These are phyloP conservation scores for Melanogrammus aeglefinus DNA, from an alignment of 2,797 vertebrate genomes.

Conservation along the genomic window DNA sequence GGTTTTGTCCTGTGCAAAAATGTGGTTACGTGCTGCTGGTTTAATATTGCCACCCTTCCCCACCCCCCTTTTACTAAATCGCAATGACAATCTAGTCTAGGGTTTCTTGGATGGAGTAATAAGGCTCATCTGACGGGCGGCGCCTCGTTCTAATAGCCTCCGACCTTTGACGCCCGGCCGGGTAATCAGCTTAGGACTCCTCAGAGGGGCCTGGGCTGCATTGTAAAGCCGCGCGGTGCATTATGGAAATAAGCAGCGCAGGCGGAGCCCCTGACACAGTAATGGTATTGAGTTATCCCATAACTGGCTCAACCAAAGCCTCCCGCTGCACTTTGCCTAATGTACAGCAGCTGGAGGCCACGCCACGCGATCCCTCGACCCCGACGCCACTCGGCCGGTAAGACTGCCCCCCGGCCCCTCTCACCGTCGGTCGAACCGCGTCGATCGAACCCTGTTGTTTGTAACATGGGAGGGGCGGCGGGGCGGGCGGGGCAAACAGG, in stretches of 20 bases:
- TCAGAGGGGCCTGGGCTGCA: slow-evolving; percentile 36
- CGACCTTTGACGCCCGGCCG: slow-evolving; percentile 37
- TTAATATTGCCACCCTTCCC: slow-evolving; percentile 9
- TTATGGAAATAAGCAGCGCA: slow-evolving; percentile 70
- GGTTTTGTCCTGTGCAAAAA: not conserved
- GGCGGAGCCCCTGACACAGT: slow-evolving; percentile 57
- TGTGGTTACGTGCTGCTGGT: not conserved
- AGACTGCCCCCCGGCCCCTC: slow-evolving; percentile 51
- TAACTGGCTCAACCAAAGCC: slow-evolving; percentile 75
- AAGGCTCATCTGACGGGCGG: slow-evolving; percentile 46
- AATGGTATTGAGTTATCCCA: slow-evolving; percentile 73
- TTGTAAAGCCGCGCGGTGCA: slow-evolving; percentile 56
- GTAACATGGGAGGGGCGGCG: no score
- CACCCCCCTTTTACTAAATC: slow-evolving; percentile 27
- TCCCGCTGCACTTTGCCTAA: slow-evolving; percentile 74
- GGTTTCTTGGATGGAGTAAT: slow-evolving; percentile 40
- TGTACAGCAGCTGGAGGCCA: slow-evolving; percentile 72
- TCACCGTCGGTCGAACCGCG: slow-evolving; percentile 16
- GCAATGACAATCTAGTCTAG: slow-evolving; percentile 17
- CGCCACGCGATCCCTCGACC: slow-evolving; percentile 24
- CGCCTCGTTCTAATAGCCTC: slow-evolving; percentile 40
- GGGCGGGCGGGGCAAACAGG: no score
- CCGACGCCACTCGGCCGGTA: slow-evolving; percentile 61
- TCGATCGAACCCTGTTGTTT: not conserved
- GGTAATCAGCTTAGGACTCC: slow-evolving; percentile 64